phyloP scores from a whole-genome alignment of 2,797 vertebrate species.

The Coregonus ussuriensis region DNA sequence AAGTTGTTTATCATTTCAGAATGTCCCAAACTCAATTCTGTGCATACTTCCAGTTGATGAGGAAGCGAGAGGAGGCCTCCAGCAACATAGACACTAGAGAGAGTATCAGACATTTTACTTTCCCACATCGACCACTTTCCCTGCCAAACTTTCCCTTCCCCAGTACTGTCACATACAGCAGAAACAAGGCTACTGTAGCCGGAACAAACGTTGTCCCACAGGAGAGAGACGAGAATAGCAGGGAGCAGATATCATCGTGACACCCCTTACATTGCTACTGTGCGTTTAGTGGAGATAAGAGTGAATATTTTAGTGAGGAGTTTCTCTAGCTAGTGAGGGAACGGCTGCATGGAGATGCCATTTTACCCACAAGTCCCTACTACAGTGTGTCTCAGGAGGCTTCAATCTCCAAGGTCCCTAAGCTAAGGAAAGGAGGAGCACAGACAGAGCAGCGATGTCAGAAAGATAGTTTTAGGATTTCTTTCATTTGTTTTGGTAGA shows the following conservation, averaged over 20 bases:
- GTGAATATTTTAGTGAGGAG: slow-evolving; percentile 49
- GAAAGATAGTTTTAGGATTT: slow-evolving; percentile 32
- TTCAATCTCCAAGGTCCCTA: slow-evolving; percentile 49
- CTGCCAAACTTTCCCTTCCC: slow-evolving; percentile 24
- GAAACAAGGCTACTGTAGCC: slow-evolving; percentile 11
- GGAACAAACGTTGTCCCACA: slow-evolving; percentile 38
- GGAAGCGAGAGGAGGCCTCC: background rate
- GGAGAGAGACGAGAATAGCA: slow-evolving; percentile 41
- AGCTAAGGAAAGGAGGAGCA: slow-evolving; percentile 34
- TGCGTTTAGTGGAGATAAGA: slow-evolving; percentile 49
- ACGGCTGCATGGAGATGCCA: slow-evolving; percentile 43
- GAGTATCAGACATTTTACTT: slow-evolving; percentile 25
- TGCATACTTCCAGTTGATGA: background rate
- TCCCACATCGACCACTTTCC: slow-evolving; percentile 34
- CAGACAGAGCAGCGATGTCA: slow-evolving; percentile 43
- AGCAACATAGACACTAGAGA: background rate
- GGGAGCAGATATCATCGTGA: slow-evolving; percentile 33
- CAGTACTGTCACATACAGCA: slow-evolving; percentile 47
- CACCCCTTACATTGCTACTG: slow-evolving; percentile 40
- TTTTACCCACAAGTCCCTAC: slow-evolving; percentile 44
- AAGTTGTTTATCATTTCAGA: slow-evolving; percentile 10
- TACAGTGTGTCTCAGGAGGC: slow-evolving; percentile 48
- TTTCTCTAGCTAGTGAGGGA: too few relatives aligned
- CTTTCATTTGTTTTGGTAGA: slow-evolving; percentile 33
- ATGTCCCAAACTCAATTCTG: slow-evolving; percentile 19